phyloP scores from a whole-genome alignment of 2,888 invertebrate genomes.

The Conomelus anceps region DNA sequence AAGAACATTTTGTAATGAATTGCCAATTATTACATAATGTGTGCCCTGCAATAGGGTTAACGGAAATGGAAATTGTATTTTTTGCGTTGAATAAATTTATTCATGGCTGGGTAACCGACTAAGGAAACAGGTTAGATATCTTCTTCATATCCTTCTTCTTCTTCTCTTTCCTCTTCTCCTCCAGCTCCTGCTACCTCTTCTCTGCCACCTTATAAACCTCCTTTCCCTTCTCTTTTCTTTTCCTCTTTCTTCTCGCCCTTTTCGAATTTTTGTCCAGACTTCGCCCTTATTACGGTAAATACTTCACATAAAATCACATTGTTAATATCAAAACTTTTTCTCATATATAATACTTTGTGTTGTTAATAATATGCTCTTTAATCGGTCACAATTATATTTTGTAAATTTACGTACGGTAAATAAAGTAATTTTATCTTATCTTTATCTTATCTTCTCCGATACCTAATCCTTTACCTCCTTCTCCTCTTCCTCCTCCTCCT shows the following conservation, averaged over 20 bases:
- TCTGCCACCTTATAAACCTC: not conserved
- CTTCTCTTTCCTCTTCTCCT: not conserved
- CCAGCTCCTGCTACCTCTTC: not conserved
- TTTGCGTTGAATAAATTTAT: not conserved
- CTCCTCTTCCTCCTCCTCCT: not conserved
- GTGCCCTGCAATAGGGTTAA: not conserved
- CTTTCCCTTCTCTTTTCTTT: not conserved
- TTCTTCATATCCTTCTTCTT: not conserved
- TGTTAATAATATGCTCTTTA: not conserved
- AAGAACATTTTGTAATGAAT: not conserved
- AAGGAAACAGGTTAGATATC: not conserved
- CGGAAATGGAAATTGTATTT: not conserved
- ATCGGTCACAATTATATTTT: no score
- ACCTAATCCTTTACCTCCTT: not conserved
- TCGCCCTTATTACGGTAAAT: not conserved
- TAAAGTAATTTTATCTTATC: not conserved
- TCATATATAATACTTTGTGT: not conserved
- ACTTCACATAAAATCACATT: not conserved
- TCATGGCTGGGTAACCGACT: not conserved
- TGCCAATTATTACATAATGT: not conserved
- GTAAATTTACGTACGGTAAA: no score
- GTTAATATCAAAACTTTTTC: no score
- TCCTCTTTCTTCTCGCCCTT: not conserved
- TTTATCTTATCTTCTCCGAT: not conserved
- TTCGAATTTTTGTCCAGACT: no score